Evolutionary conservation across 2,888 invertebrate species (phyloP), one percentile per base, ranked within the genome.

Genomic region (Drosophila siamana): DNA sequence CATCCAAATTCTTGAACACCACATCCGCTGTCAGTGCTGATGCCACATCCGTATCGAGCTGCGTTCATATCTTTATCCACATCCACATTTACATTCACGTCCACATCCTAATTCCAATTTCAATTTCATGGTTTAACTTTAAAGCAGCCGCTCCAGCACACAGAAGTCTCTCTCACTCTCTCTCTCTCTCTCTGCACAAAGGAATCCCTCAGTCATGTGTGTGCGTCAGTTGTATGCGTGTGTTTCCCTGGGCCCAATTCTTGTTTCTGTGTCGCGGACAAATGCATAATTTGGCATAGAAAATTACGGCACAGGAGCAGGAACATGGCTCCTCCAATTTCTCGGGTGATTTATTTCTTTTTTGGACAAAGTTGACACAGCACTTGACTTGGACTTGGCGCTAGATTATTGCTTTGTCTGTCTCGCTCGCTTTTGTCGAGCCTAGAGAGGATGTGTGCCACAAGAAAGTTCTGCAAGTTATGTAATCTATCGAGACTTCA

Each of bases 351-450:
- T 88, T 85, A 86, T 86, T 74, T 86, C 59, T 43, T 68, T 75
- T 86, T 66, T 75, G 73, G 67, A 70, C 79, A 69, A 83, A 79
- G 79, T 86, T 88, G 84, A 80, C 85, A 73, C 66, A 84, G 82
- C 78, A 74, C 78, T 80, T 71, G 76, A 78, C 80, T 80, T 52
- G 71, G 65, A 62, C 66, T 62, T 60, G 69, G 44, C 56, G 63
- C 65, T 65, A 57, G 78, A 69, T 78, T 78, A 80, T 82, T 67
- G 72, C 67, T 61, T 72, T 69, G 56, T 62, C 36, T 41, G 19
- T 0, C 41, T 24, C 30, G 7, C 26, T 30, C 30, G 19, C 19
- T 2, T 2, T 15, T n/a, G 36, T 51, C 33, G 33, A 19, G 19
- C 28, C 44, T 8, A 13, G 26, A 26, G 30, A 15, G 57, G 2